Base-by-base conservation (phyloP, 2,797 vertebrate genomes). In the Enteromius fasciolatus region DNA sequence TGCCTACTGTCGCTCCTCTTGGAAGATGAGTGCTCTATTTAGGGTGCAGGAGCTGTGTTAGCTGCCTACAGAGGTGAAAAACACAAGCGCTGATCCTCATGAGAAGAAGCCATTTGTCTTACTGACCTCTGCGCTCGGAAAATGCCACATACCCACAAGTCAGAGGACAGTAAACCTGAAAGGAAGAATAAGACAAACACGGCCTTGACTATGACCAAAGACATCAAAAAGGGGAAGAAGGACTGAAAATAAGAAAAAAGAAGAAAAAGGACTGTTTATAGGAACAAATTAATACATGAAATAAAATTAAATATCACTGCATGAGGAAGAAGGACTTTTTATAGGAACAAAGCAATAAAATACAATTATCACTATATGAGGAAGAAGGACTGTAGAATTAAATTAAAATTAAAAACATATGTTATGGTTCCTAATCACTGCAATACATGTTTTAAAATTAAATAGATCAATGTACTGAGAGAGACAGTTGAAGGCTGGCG, bases 21-120 rank as follows among this genome's bases (percentile, higher is more conserved):
- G 90, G 90, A 93, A 93, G 91, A 90, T 90, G 92, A 93, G 91
- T 91, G 93, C 93, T 94, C 89, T 88, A 93, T 94, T 94, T 91
- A 88, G 87, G 88, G 90, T 84, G 83, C 77, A 63, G 87, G 90
- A 91, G 88, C 92, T 93, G 92, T 93, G 88, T 86, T 84, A 87
- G 83, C 87, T 81, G 84, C 17, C 84, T 85, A 84, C 79, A 76
- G 77, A 80, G 76, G 85, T 90, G 91, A 91, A 90, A 90, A 79
- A 85, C 83, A 87, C 82, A 92, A 87, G 88, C 90, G 5, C 64
- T 59, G 33, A 80, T 41, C 50, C 77, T 69, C 88, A 88, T 85
- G 54, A 84, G 89, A 79, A 36, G n/a, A 85, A 69, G 70, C 85
- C 87, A 91, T 92, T 90, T 92, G 88, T 93, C 91, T 90, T 86